Evolutionary conservation across 2,888 invertebrate genomes (phyloP).

Genomic region (Blastobasis adustella): DNA sequence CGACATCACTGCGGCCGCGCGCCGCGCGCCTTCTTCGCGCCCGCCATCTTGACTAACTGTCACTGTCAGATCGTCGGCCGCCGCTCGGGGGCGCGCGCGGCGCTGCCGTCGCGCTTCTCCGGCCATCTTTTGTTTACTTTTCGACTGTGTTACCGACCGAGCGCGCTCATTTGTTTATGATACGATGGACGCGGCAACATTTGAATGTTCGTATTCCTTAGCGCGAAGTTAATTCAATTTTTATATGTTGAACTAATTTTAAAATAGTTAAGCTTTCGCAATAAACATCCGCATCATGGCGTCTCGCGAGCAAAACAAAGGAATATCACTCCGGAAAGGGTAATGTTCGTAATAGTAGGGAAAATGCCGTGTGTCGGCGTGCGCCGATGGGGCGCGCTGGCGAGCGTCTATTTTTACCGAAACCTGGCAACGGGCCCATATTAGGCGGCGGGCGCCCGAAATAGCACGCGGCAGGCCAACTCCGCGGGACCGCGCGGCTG

Average conservation of each 20-base stretch:
- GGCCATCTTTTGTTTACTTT: slow-evolving; percentile 51
- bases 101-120: slow-evolving; percentile 52
- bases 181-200: slow-evolving; percentile 33
- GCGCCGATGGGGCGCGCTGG: slow-evolving; percentile 33
- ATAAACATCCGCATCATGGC: no score
- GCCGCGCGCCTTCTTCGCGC: slow-evolving; percentile 66
- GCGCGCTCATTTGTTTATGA: slow-evolving; percentile 23
- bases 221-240: no score
- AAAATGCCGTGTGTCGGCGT: slow-evolving; percentile 17
- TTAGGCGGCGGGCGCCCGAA: slow-evolving; percentile 63
- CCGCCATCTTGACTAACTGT: slow-evolving; percentile 76
- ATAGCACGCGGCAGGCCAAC: slow-evolving; percentile 34
- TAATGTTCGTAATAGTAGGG: slow-evolving; percentile 6
- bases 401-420: slow-evolving; percentile 57
- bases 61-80: slow-evolving; percentile 18
- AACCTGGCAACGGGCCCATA: slow-evolving; percentile 67
- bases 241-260: no score
- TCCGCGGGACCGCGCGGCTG: slow-evolving; percentile 21
- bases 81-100: slow-evolving; percentile 31
- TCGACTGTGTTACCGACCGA: slow-evolving; percentile 56
- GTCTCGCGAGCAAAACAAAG: background rate
- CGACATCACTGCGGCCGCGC: slow-evolving; percentile 72
- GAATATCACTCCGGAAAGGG: background rate
- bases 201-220: slow-evolving; percentile 15
- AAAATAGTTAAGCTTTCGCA: no score